Base-by-base conservation (phyloP, 1,140 invertebrate genomes). In the Goniozus legneri region DNA sequence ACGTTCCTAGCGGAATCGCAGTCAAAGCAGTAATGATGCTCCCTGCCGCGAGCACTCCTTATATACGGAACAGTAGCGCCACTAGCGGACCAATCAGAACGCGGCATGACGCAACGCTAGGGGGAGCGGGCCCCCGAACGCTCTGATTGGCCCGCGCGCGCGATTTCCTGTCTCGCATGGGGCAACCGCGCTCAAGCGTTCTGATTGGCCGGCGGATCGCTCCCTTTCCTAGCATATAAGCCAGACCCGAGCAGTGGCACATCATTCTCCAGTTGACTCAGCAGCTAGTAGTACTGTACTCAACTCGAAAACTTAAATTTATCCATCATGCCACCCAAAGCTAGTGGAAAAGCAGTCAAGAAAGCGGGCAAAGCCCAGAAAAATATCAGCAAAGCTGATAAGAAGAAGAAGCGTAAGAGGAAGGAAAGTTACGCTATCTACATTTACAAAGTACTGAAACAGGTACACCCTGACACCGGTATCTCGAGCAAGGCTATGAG, bases 341-440 rank as follows among this genome's bases (percentile, higher is more conserved):
- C 69, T 16, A 73, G 65, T 50, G 77, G 68, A 18, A 79, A 77
- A 58, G 68, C 71, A 22, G 75, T 68, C 41, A 81, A 79, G 54
- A 80, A 80, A 44, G 73, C 77, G 34, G 79, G 76, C 2, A 80
- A 80, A 52, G 74, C 79, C 14, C 76, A 79, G 47, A 80, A 79
- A 58, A 80, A 79, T 45, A 80, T 80, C 33, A 73, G 71, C 8
- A 79, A 79, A 35, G 63, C 58, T n/a, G 76, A 80, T 40, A 78
- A 74, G 67, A 82, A 81, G 50, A 80, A 62, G 77, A 80, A 77
- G 37, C 79, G 76, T 51, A 65, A 71, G 68, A 79, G 80, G 74
- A 84, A 83, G 74, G 80, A 87, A 60, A 82, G 76, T 46, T 89
- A 86, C 75, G 79, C 79, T 0, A 82, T 85, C 47, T 88, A 88